phyloP scores from a whole-genome alignment of 2,888 invertebrate species.

The Stramonita haemastoma region DNA sequence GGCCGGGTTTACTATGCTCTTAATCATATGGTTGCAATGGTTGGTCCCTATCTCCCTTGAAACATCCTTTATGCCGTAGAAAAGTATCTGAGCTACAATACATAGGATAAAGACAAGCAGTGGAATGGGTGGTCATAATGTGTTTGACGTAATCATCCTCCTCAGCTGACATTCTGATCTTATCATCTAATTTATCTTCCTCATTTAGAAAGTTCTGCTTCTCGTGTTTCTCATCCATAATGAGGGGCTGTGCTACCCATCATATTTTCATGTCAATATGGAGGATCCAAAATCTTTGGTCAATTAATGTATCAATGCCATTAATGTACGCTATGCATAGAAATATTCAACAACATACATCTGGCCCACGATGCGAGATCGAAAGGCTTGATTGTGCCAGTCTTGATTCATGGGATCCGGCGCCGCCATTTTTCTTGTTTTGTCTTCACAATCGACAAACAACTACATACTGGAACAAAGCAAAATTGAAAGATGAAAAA shows the following conservation, averaged over 20 bases:
- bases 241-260: not conserved
- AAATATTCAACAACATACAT: conserved; percentile 58
- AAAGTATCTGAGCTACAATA: too few relatives aligned
- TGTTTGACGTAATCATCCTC: too few relatives aligned
- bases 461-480: not conserved
- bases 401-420: conserved; percentile 55
- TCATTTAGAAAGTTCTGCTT: not conserved
- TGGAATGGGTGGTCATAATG: too few relatives aligned
- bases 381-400: conserved; percentile 66
- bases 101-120: too few relatives aligned
- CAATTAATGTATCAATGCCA: not conserved
- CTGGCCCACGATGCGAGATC: conserved; percentile 66
- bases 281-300: not conserved
- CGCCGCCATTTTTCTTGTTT: conserved; percentile 57
- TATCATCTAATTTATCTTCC: not conserved
- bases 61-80: too few relatives aligned
- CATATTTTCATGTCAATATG: not conserved
- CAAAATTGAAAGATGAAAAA: too few relatives aligned
- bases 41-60: too few relatives aligned
- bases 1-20: too few relatives aligned
- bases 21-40: too few relatives aligned
- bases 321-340: not conserved
- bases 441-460: not conserved
- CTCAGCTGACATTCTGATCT: not conserved
- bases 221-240: not conserved